These are phyloP conservation scores for Nannoperca obscura DNA, from an alignment of 2,797 vertebrate species.

Conservation along the genomic window DNA sequence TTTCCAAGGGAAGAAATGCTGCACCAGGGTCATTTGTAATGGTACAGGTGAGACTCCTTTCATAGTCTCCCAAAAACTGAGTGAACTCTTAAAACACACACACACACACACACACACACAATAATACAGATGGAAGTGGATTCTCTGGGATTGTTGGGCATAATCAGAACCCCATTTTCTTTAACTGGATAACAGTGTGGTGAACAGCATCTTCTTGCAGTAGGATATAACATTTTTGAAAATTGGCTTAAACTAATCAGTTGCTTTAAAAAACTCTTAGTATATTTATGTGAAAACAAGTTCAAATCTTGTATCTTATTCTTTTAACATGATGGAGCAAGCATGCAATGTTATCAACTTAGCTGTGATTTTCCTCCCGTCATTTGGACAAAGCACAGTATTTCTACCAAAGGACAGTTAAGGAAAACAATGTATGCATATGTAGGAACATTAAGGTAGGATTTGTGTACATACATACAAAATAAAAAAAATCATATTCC, in stretches of 20 bases:
- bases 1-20: slow-evolving; percentile 4
- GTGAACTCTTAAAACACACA: background rate
- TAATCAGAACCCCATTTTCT: background rate
- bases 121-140: background rate
- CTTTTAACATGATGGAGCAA: background rate
- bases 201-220: background rate
- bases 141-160: background rate
- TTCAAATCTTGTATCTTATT: background rate
- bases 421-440: background rate
- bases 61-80: background rate
- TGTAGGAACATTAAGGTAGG: background rate
- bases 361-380: background rate
- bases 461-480: no score
- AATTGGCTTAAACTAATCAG: background rate
- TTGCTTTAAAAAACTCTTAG: background rate
- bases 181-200: background rate
- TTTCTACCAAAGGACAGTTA: background rate
- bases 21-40: background rate
- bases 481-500: no score
- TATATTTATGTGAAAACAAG: background rate
- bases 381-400: background rate
- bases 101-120: no score
- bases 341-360: no score
- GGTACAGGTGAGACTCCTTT: background rate
- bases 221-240: background rate